These are phyloP conservation scores for Mesitornis unicolor DNA, from an alignment of 2,113 vertebrate genomes.

Conservation along the genomic window DNA sequence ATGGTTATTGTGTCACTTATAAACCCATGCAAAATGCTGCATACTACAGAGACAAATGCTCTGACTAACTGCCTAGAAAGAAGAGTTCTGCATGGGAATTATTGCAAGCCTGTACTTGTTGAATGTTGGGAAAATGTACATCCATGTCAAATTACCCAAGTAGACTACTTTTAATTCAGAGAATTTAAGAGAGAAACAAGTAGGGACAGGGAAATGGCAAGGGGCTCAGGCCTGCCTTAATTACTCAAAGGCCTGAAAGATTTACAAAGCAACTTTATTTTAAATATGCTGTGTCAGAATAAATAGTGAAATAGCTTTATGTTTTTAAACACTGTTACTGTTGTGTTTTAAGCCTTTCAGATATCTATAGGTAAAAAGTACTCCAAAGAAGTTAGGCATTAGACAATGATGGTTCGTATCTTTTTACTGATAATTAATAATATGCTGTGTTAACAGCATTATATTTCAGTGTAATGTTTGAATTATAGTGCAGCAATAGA, in stretches of 20 bases:
- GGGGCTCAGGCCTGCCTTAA: background rate
- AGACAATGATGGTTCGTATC: background rate
- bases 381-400: background rate
- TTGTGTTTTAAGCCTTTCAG: background rate
- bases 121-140: background rate
- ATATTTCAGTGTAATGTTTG: background rate
- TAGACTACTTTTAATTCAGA: background rate
- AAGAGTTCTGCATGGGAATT: background rate
- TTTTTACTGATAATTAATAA: background rate
- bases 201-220: background rate
- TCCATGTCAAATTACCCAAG: background rate
- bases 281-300: background rate
- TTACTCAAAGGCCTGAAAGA: background rate
- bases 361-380: background rate
- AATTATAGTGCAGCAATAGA: background rate
- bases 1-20: background rate
- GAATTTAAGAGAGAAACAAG: background rate
- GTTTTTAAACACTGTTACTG: background rate
- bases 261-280: background rate
- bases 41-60: background rate
- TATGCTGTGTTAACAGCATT: background rate
- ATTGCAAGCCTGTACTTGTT: background rate
- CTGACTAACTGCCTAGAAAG: background rate
- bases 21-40: background rate
- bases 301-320: background rate